Evolutionary conservation across 2,797 vertebrate genomes (phyloP).

Genomic region (Danio albolineatus): DNA sequence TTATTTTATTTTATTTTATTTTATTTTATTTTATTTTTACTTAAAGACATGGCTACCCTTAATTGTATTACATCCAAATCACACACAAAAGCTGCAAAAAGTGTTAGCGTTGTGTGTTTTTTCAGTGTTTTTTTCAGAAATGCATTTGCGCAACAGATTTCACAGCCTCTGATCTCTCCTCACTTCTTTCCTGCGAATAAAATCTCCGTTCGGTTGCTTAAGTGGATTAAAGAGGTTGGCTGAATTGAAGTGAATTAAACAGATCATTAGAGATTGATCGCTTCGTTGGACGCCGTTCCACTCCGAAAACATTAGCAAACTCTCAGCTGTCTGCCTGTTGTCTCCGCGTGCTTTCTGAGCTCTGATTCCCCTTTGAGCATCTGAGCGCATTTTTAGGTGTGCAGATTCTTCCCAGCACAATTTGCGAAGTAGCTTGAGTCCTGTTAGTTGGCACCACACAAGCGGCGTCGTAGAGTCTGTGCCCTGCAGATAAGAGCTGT

Average conservation of each 20-base stretch:
- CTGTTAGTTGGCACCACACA: constrained; percentile 45
- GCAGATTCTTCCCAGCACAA: constrained; percentile 41
- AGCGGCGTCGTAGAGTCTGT: constrained; percentile 55
- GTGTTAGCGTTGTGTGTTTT: no score
- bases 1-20: no score
- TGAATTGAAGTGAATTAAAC: constrained; percentile 42
- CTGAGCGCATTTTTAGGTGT: constrained; percentile 46
- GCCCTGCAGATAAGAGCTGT: constrained; percentile 57
- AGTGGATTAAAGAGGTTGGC: constrained; percentile 42
- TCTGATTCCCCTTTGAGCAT: constrained; percentile 35
- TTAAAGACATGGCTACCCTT: no score
- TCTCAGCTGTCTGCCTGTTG: constrained; percentile 40
- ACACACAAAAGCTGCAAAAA: neutral
- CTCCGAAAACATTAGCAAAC: constrained; percentile 22
- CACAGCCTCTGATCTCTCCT: constrained; percentile 28
- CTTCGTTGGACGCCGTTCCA: constrained; percentile 32
- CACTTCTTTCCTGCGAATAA: constrained; percentile 4
- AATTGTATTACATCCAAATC: no score
- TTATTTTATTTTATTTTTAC: neutral
- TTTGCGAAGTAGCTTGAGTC: constrained; percentile 52
- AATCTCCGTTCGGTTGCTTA: constrained; percentile 24
- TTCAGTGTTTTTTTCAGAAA: neutral
- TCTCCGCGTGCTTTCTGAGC: constrained; percentile 29
- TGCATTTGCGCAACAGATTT: constrained; percentile 32
- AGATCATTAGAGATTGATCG: constrained; percentile 50